Evolutionary conservation across 2,113 vertebrate genomes (phyloP).

Genomic region (Parus major): DNA sequence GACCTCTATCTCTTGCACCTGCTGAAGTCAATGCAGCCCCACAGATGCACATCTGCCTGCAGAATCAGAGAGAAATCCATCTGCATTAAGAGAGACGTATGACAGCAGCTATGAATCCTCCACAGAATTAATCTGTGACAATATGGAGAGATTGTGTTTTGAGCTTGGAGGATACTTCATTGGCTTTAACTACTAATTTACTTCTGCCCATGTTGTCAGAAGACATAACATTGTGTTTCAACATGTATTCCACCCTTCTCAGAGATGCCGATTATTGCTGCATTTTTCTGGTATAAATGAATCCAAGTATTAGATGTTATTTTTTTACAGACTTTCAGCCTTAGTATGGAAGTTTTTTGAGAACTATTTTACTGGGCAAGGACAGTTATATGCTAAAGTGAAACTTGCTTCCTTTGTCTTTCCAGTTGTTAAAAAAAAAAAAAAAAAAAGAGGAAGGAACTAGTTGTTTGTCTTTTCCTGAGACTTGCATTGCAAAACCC

Average conservation of each 20-base stretch:
- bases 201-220: not conserved
- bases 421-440: not conserved
- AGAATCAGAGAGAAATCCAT: not conserved
- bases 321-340: not conserved
- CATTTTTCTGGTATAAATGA: not conserved
- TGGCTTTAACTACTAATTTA: not conserved
- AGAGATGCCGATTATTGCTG: not conserved
- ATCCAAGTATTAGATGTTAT: not conserved
- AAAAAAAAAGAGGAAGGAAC: rapidly evolving
- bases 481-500: not conserved
- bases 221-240: not conserved
- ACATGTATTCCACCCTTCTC: rapidly evolving
- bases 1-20: not conserved
- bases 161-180: not conserved
- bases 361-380: not conserved
- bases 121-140: not conserved
- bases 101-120: not conserved
- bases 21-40: not conserved
- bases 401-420: not conserved
- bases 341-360: not conserved
- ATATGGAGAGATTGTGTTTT: not conserved
- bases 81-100: not conserved
- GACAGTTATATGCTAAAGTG: not conserved
- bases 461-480: not conserved
- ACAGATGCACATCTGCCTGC: not conserved